Conservation (phyloP, 2,797 vertebrate species). For the Clamator glandarius region DNA sequence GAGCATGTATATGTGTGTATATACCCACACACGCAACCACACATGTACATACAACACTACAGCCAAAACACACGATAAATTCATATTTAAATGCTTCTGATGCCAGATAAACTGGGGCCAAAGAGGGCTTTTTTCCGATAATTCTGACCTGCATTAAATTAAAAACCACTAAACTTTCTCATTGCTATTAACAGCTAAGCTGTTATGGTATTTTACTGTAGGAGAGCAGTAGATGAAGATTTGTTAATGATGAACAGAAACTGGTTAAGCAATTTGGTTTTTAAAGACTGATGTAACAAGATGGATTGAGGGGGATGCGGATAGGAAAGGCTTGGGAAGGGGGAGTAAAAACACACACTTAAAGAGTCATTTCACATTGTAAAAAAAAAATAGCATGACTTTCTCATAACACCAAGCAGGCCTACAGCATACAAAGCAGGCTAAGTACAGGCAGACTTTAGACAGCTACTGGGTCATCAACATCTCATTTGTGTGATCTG, state of each 20-base stretch:
- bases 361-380: conserved; percentile 74
- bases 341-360: conserved; percentile 75
- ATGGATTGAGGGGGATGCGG: conserved; percentile 24
- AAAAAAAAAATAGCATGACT: conserved; percentile 73
- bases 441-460: conserved; percentile 89
- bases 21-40: conserved; percentile 53
- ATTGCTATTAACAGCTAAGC: background rate
- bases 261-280: conserved; percentile 52
- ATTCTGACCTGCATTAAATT: background rate
- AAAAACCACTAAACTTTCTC: background rate
- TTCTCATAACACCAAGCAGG: conserved; percentile 80
- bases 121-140: background rate
- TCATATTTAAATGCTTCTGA: background rate
- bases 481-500: conserved; percentile 53
- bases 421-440: conserved; percentile 84
- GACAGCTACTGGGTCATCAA: conserved; percentile 81
- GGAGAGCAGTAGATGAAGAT: conserved; percentile 46
- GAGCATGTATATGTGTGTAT: conserved; percentile 54
- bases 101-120: background rate
- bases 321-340: conserved; percentile 54
- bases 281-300: conserved; percentile 75
- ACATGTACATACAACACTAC: conserved; percentile 26
- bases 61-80: conserved; percentile 50
- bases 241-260: conserved; percentile 68
- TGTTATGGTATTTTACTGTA: background rate